Evolutionary conservation across 2,797 vertebrate genomes (phyloP), one percentile per base, ranked within the genome.

Genomic region (Cuniculus paca): DNA sequence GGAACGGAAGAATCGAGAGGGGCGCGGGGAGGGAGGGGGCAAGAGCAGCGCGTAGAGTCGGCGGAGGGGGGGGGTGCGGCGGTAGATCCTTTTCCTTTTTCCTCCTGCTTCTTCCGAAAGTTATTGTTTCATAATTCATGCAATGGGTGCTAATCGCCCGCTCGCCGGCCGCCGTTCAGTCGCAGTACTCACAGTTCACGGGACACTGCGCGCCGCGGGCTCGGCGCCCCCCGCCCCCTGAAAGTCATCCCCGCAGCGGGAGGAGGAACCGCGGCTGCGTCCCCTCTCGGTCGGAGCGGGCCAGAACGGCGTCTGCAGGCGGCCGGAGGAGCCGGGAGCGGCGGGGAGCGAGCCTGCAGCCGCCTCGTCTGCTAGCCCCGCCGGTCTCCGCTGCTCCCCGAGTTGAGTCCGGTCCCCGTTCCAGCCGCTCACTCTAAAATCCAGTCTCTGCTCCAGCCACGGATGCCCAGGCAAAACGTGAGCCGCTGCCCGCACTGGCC

Each of bases 101-200:
- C 52, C 93, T 95, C 28, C 84, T 75, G 95, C 92, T 97, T 97
- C 95, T 97, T 98, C 94, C 39, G 60, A 98, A 99, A 98, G 98
- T 99, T 98, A 98, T 75, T 84, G 88, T 97, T 97, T 98, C 97
- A 97, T 97, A 96, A 96, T 97, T 98, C 97, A 98, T 96, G 98
- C 98, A 98, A 70, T 93, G 96, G 94, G 95, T 97, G 92, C 95
- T 93, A 97, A 98, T 97, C 97, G 85, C 92, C 97, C 95, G 89
- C 89, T 97, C 91, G 94, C 95, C 96, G 93, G 95, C 97, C 97
- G 97, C 92, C 95, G 96, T 95, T 91, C 96, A 97, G 97, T 96
- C 95, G 94, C 87, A 34, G 97, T 98, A 98, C 98, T 98, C 98
- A 98, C 98, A 98, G 98, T 98, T 98, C 98, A 98, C 97, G 98